Evolutionary conservation across 2,113 vertebrate genomes (phyloP), one percentile per base, ranked within the genome.

Genomic region (Petromus typicus): DNA sequence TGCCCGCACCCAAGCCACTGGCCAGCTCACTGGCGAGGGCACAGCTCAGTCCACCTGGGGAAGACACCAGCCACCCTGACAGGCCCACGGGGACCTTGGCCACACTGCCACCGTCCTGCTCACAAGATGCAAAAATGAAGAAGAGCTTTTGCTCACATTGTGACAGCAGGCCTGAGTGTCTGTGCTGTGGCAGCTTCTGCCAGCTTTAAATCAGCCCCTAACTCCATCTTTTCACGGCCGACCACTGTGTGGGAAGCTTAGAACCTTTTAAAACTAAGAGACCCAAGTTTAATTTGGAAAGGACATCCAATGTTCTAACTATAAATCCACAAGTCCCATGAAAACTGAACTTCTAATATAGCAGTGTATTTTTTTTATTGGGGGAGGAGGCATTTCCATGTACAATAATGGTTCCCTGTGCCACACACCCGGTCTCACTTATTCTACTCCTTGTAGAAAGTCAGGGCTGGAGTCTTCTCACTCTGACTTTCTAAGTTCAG

Each of bases 171-270:
- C 66, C 78, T 57, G 59, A 23, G 7, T 27, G 59, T 18, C 3
- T 0, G 8, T 11, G 30, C 25, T 4, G 7, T 30, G 34, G n/a
- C 8, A 37, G 40, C 13, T 22, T 80, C 5, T 17, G 18, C 13
- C 18, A 37, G 7, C n/a, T 63, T 61, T 45, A 66, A 80, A 22
- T 43, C 80, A n/a, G 61, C 14, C 63, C 79, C 37, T 32, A 13
- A 18, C 30, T 87, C 8, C 6, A 4, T 59, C 27, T 40, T 20
- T 43, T 57, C 61, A 14, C 14, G 20, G 40, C 56, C 45, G 34
- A 86, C 43, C 18, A 56, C 40, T 56, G 8, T 32, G 11, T 2
- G 27, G 51, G 81, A 96, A 30, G 27, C 71, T 37, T 27, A 61
- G 25, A 27, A 25, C 18, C 43, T 34, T 61, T 48, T 34, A 34